These are phyloP conservation scores for Callipepla squamata DNA, from an alignment of 2,113 vertebrate species.

Conservation along the genomic window DNA sequence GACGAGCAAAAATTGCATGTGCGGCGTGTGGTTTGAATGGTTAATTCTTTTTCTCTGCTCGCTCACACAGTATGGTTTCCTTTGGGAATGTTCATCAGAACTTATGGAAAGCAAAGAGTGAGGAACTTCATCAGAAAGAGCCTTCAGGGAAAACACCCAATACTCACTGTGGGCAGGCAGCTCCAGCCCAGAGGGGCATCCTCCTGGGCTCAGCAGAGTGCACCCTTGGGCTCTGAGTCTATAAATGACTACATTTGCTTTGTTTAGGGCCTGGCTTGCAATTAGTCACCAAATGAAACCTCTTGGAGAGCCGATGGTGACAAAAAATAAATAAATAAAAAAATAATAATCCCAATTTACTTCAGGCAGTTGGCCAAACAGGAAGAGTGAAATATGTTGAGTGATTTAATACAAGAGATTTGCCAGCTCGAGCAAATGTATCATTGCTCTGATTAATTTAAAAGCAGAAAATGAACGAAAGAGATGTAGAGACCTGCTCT, in stretches of 20 bases:
- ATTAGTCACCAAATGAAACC: slow-evolving; percentile 45
- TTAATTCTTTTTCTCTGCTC: neutral
- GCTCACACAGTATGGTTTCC: neutral
- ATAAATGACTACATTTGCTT: neutral
- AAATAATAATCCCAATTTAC: neutral
- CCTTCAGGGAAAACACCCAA: neutral
- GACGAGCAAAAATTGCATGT: neutral
- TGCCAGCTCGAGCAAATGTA: slow-evolving; percentile 38
- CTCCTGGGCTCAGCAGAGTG: neutral
- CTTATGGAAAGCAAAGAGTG: neutral
- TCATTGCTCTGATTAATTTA: neutral
- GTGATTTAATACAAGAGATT: slow-evolving; percentile 45
- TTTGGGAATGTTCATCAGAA: neutral
- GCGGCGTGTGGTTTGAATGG: neutral
- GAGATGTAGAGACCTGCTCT: slow-evolving; percentile 6
- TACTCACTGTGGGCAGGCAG: neutral
- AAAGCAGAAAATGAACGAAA: neutral
- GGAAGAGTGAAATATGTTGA: slow-evolving; percentile 42
- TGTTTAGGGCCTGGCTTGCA: slow-evolving; percentile 28
- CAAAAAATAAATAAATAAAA: neutral
- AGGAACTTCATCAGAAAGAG: neutral
- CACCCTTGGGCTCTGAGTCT: neutral
- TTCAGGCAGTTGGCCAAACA: slow-evolving; percentile 54
- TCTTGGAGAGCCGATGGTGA: neutral
- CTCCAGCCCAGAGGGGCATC: neutral